phyloP scores from a whole-genome alignment of 2,797 vertebrate species.

The Phoxinus dragarum region DNA sequence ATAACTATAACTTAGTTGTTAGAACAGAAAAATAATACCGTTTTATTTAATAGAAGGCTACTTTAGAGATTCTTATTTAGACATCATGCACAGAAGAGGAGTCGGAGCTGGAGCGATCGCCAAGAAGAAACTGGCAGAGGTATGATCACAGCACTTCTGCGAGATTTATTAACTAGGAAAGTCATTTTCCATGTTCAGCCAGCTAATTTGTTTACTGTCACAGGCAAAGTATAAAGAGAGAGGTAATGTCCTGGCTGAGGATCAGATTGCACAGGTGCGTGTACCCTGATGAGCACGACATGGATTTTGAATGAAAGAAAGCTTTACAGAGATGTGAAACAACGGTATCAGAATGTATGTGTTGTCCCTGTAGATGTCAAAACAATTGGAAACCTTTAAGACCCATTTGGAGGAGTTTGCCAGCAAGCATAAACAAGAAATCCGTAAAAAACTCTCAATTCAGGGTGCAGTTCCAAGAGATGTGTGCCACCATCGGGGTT shows the following conservation, averaged over 20 bases:
- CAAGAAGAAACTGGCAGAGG: constrained; percentile 95
- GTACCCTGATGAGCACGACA: constrained; percentile 10
- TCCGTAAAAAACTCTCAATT: constrained; percentile 90
- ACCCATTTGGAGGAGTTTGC: constrained; percentile 96
- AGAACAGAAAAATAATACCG: not conserved
- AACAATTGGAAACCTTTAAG: constrained; percentile 95
- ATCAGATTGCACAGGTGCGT: constrained; percentile 91
- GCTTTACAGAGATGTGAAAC: not conserved
- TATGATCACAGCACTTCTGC: constrained; percentile 52
- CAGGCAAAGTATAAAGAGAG: constrained; percentile 98
- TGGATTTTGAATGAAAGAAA: not conserved
- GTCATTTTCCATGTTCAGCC: not conserved
- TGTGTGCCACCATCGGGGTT: constrained; percentile 97
- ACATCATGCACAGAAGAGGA: constrained; percentile 88
- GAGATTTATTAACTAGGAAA: not conserved
- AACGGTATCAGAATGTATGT: not conserved
- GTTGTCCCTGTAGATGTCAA: constrained; percentile 87
- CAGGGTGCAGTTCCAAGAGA: constrained; percentile 97
- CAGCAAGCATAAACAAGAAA: constrained; percentile 98
- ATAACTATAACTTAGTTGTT: not conserved
- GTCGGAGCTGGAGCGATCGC: constrained; percentile 95
- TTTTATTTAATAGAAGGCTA: no score
- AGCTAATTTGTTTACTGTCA: not conserved
- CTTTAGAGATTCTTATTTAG: constrained; percentile 6
- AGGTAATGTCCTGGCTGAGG: constrained; percentile 92